Evolutionary conservation across 2,797 vertebrate species (phyloP), one percentile per base, ranked within the genome.

Genomic region (Enteromius afrohamiltoni): DNA sequence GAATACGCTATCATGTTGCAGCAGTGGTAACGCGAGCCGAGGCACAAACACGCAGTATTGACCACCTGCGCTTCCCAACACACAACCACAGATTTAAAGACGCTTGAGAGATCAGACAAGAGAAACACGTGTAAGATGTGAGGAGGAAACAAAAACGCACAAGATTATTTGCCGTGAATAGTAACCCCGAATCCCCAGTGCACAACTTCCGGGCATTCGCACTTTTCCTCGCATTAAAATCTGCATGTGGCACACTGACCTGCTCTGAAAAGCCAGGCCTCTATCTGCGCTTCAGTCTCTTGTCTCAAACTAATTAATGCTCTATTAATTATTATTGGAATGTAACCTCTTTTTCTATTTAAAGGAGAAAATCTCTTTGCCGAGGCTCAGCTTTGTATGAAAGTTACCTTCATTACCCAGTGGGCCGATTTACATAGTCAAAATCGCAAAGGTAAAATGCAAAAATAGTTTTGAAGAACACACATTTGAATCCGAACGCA

Each of bases 291-390:
- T 88, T 86, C 89, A 89, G 89, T 88, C 89, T 77, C 79, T 77
- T 89, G 83, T 71, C 71, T 82, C 71, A 83, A 83, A 91, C 93
- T 95, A 94, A 95, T 95, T 95, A 92, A 90, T 88, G 79, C 86
- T 93, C 90, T 92, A 95, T 94, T 93, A 93, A 92, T 91, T 92
- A 95, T 94, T 93, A 94, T 93, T 91, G 91, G 93, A 95, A 91
- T 90, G 90, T 93, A 94, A 94, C 93, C 93, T 94, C 91, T 90
- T 95, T 89, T 94, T 95, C 93, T 93, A 93, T 92, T 93, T 93
- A 34, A 79, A 93, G 92, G 86, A 90, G 89, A 85, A 77, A 77
- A 60, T 84, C 45, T 78, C 78, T 83, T 83, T 85, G 84, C 84
- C 64, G 49, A 78, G 67, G 80, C 82, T 79, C 6, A 14, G 60